phyloP scores from a whole-genome alignment of 2,113 vertebrate genomes.

The Cynocephalus volans region DNA sequence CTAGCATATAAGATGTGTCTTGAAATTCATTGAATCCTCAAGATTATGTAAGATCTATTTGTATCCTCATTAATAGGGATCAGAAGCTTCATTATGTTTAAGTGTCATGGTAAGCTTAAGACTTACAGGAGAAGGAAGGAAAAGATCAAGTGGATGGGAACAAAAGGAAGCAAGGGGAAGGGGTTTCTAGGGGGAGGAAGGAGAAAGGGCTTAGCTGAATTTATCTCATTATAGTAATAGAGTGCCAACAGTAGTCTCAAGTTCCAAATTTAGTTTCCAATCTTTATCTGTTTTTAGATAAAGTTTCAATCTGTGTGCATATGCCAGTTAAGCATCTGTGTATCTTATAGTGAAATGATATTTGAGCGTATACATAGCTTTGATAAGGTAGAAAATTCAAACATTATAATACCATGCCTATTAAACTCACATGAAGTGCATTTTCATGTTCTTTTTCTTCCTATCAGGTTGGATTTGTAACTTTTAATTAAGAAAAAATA shows the following conservation, averaged over 20 bases:
- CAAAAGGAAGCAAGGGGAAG: not conserved
- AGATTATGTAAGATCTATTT: conserved; percentile 63
- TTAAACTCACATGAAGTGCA: conserved; percentile 41
- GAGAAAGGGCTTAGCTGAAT: not conserved
- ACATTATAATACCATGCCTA: not conserved
- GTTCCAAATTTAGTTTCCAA: not conserved
- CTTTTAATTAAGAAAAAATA: conserved; percentile 51
- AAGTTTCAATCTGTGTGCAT: conserved; percentile 47
- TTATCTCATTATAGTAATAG: not conserved
- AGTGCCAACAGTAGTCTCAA: not conserved
- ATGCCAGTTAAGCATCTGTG: conserved; percentile 14
- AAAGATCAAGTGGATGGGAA: conserved; percentile 24
- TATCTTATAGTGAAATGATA: not conserved
- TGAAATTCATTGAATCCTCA: conserved; percentile 61
- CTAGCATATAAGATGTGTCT: conserved; percentile 55
- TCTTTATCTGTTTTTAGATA: conserved; percentile 51
- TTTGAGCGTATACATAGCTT: not conserved
- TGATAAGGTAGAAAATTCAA: conserved; percentile 11
- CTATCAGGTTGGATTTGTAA: not conserved
- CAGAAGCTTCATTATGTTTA: conserved; percentile 63
- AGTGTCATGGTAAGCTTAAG: conserved; percentile 64
- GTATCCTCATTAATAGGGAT: conserved; percentile 71
- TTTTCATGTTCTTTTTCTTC: conserved; percentile 61
- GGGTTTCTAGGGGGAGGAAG: not conserved
- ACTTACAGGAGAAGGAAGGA: conserved; percentile 57